Base-by-base conservation (phyloP, 2,888 invertebrate genomes). In the Ptychoptera contaminata region DNA sequence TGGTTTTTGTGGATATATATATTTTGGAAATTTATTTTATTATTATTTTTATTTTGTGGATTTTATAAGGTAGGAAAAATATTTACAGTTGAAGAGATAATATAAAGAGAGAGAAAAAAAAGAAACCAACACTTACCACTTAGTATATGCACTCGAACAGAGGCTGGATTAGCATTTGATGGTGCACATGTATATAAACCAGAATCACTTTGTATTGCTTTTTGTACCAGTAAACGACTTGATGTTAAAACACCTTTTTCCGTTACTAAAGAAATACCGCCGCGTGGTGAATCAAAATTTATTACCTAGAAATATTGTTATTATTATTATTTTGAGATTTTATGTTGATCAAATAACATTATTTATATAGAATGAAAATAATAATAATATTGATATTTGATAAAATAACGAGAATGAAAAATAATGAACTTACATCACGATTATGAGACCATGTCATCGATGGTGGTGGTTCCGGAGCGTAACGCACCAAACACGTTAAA, bases 281-380 rank as follows among this genome's bases (percentile, higher is more conserved):
- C 88, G 43, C 87, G 75, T 32, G 85, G 84, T 46, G 88, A 87
- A 68, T 88, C 87, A 67, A 87, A 90, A 71, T 86, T 88, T 71
- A 88, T 87, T 58, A 79, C 77, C 79, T 86, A n/a, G 72, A 52
- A 65, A 63, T 46, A 11, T 46, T 41, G 6, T 36, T 29, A 41
- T 31, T 44, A 34, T 44, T 34, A 39, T 48, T 45, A 43, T 15
- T 12, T 46, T 44, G 8, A 16, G 5, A 11, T 16, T 1, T 37
- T 14, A 8, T 8, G 8, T n/a, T 14, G 37, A 14, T n/a, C 15
- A 14, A 15, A n/a, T n/a, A n/a, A n/a, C n/a, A n/a, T n/a, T 36
- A 23, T 11, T 42, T 15, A 9, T 10, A 4, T 14, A 12, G 7
- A 31, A 2, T 31, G 8, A 40, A n/a, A n/a, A n/a, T 9, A 39